Evolutionary conservation across 2,113 vertebrate genomes (phyloP).

Genomic region (Rhegmatorhina hoffmannsi): DNA sequence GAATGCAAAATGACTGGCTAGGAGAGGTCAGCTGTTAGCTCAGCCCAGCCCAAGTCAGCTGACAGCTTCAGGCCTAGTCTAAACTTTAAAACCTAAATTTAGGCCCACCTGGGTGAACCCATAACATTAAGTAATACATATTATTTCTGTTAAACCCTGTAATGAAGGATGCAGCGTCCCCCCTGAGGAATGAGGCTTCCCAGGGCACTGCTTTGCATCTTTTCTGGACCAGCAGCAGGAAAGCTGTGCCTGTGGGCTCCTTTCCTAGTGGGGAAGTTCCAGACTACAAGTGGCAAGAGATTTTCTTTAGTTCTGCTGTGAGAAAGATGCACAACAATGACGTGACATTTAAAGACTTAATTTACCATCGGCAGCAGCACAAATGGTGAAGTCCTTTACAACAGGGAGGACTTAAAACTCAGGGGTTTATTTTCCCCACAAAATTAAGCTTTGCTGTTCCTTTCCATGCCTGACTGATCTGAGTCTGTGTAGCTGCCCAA

Average conservation of each 20-base stretch:
- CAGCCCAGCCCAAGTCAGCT: no score
- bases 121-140: background rate
- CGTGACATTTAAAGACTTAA: constrained; percentile 38
- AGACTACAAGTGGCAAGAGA: background rate
- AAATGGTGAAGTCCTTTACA: background rate
- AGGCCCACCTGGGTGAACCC: no score
- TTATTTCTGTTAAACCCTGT: background rate
- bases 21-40: no score
- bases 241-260: background rate
- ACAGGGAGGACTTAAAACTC: background rate
- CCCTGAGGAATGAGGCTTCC: background rate
- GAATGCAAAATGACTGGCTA: no score
- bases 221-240: background rate
- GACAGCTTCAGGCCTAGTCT: no score
- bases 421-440: rapidly evolving
- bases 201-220: background rate
- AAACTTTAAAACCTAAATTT: no score
- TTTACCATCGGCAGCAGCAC: constrained; percentile 1
- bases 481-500: background rate
- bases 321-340: background rate
- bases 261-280: background rate
- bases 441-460: background rate
- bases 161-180: background rate
- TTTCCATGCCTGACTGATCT: background rate
- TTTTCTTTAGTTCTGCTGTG: background rate